Evolutionary conservation across 2,113 vertebrate genomes (phyloP).

Genomic region (Myotis lucifugus): DNA sequence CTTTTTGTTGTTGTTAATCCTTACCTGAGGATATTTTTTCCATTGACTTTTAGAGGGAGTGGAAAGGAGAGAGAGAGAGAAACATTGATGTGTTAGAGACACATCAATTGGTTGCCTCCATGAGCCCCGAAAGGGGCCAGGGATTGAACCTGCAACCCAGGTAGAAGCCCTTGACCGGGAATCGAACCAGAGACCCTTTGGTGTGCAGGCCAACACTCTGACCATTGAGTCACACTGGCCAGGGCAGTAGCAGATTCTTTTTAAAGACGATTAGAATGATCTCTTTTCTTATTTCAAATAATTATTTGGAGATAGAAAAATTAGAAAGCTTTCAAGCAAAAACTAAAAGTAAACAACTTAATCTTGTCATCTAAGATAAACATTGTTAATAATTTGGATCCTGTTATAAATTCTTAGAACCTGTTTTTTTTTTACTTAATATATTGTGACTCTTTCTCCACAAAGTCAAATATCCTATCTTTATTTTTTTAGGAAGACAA

Average conservation of each 20-base stretch:
- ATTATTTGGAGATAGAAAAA: background rate
- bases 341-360: background rate
- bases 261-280: conserved; percentile 38
- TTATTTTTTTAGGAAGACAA: background rate
- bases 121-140: background rate
- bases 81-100: background rate
- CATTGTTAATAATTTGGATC: background rate
- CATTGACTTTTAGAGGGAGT: background rate
- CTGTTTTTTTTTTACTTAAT: background rate
- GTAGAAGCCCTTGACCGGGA: background rate
- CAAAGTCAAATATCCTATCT: background rate
- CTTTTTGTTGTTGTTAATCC: no score
- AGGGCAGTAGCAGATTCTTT: background rate
- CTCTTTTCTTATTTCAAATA: conserved; percentile 35
- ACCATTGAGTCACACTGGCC: no score
- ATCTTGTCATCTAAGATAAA: background rate
- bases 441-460: background rate
- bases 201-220: no score
- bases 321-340: background rate
- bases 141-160: background rate
- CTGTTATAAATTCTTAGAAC: background rate
- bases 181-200: no score
- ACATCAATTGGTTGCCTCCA: background rate
- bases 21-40: no score
- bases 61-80: background rate